Evolutionary conservation across 2,113 vertebrate species (phyloP), one percentile per base, ranked within the genome.

Genomic region (Taxidea taxus): DNA sequence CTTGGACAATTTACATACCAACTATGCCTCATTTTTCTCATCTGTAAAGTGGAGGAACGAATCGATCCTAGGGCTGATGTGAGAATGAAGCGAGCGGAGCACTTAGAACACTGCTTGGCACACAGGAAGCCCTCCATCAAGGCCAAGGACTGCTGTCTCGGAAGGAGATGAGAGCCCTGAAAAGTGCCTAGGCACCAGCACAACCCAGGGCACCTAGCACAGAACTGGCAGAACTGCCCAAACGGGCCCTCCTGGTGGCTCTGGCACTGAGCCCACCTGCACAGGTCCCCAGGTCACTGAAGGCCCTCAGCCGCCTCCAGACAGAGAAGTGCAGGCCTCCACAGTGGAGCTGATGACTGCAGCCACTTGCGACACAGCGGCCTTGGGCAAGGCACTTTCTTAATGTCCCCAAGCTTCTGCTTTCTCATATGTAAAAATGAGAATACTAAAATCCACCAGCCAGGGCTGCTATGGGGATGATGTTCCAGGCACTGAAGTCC

Each of bases 321-420:
- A 68, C 4, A 20, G 20, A 56, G 6, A 47, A 29, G 9, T 42
- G 15, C 49, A 77, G 86, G 58, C 39, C 62, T 49, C 10, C 6
- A 12, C 49, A 12, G 3, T 49, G 12, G 49, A 31, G 27, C 68
- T 81, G 75, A 58, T 25, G 56, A 58, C 23, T 3, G 90, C 34
- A 34, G 0, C 75, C 12, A 4, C 15, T 86, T 96, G 87, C 78
- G 11, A 60, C 88, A 58, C 39, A 21, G 64, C 1, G 0, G 51
- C 31, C 56, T 75, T 75, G 74, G 68, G 83, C 74, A 86, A 75
- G 78, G 27, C 1, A 2, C 87, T 94, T 93, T 93, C 94, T 58
- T 70, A 88, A 96, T 21, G n/a, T 10, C 34, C 74, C 66, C 15
- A 18, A 29, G 80, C 58, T 74, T 95, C 85, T 60, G 86, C 44